phyloP scores from a whole-genome alignment of 2,113 vertebrate species.

The Myotis lucifugus region DNA sequence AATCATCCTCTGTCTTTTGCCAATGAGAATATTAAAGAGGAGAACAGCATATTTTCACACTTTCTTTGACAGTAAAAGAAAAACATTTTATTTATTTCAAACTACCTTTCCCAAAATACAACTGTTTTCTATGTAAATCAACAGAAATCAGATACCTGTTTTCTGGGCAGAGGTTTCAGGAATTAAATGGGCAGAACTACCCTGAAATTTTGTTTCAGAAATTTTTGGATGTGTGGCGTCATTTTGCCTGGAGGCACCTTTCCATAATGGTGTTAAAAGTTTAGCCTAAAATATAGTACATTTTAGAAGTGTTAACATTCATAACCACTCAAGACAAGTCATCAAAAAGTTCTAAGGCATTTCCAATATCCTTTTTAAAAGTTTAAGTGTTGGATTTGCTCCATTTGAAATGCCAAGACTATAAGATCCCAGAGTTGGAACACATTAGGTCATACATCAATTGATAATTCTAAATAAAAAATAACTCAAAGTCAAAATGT shows the following conservation, averaged over 20 bases:
- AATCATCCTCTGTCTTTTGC: neutral
- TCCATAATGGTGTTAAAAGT: neutral
- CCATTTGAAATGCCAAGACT: neutral
- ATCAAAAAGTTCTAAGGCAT: neutral
- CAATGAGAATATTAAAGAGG: neutral
- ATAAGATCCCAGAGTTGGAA: neutral
- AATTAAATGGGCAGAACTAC: slow-evolving; percentile 40
- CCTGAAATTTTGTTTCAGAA: slow-evolving; percentile 24
- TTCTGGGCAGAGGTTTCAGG: slow-evolving; percentile 48
- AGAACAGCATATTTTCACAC: neutral
- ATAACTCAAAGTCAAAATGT: neutral
- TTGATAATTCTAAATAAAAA: neutral
- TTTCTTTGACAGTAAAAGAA: neutral
- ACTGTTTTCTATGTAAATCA: neutral
- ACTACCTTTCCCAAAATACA: neutral
- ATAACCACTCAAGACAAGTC: neutral
- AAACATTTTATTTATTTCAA: neutral
- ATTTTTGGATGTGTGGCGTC: neutral
- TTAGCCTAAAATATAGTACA: slow-evolving; percentile 43
- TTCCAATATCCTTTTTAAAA: neutral
- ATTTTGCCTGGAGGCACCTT: neutral
- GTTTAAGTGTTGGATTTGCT: neutral
- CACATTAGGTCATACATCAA: neutral
- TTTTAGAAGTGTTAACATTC: slow-evolving; percentile 8
- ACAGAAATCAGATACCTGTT: slow-evolving; percentile 52